phyloP scores from a whole-genome alignment of 2,888 invertebrate genomes.

The Octodonta nipae region DNA sequence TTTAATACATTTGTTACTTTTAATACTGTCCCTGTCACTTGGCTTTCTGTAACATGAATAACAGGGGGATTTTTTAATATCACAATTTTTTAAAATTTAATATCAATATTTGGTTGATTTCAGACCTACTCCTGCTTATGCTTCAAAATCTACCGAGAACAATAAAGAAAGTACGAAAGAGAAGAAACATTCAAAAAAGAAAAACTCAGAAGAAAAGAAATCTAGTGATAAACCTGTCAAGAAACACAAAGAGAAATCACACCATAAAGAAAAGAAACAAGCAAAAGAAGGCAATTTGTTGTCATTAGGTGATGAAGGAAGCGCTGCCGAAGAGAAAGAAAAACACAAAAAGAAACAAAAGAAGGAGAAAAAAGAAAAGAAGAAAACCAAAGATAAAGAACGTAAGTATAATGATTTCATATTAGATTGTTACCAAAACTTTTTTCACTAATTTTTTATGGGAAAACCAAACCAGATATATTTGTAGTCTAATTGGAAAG shows the following conservation, averaged over 20 bases:
- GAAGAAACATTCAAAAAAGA: conserved; percentile 27
- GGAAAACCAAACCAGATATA: too few relatives aligned
- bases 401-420: too few relatives aligned
- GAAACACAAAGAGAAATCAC: conserved; percentile 9
- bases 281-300: conserved; percentile 20
- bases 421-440: too few relatives aligned
- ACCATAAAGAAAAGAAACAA: too few relatives aligned
- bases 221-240: conserved; percentile 30
- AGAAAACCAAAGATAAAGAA: conserved; percentile 21
- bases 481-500: too few relatives aligned
- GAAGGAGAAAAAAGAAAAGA: conserved; percentile 25
- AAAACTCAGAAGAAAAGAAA: conserved; percentile 21
- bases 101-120: conserved; percentile 7
- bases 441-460: too few relatives aligned
- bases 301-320: conserved; percentile 30
- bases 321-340: conserved; percentile 33
- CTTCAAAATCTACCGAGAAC: conserved; percentile 23
- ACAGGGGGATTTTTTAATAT: too few relatives aligned
- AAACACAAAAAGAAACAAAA: conserved; percentile 25
- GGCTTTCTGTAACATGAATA: too few relatives aligned
- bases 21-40: too few relatives aligned
- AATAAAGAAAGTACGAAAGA: conserved; percentile 15
- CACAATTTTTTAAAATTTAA: not conserved
- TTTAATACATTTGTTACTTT: too few relatives aligned
- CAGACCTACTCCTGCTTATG: conserved; percentile 19